Base-by-base conservation (phyloP, 2,113 vertebrate species). In the Catharus bicknelli region DNA sequence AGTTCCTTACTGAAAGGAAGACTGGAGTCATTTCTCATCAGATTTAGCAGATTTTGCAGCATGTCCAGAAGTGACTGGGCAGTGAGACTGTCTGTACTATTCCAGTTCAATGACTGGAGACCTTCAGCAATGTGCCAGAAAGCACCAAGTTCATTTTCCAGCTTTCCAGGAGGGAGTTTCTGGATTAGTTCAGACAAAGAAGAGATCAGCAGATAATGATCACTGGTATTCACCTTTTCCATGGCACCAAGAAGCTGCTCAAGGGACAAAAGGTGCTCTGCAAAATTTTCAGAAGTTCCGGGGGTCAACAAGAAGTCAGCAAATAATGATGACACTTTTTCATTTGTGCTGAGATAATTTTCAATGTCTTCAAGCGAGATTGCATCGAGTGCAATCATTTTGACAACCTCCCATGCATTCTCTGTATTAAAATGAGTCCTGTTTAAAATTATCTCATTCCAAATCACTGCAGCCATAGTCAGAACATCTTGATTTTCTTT, bases 331-430 rank as follows among this genome's bases (percentile, higher is more conserved):
- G 83, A 83, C 26, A 88, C 21, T 34, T 95, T 42, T 57, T 94
- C 83, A 53, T 69, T 73, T 83, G 61, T 48, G 57, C 50, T 47
- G 53, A 96, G 80, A 43, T 93, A 88, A 67, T 86, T 90, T 72
- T 73, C 88, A 36, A n/a, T 30, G 26, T 90, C 87, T 92, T 94
- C 90, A 86, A 91, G 82, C 0, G 38, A 66, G 48, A 91, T 0
- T 53, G 62, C 53, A 38, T 59, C 34, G 29, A 93, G 69, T 59
- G 78, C 63, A 80, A 92, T 64, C 83, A 55, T 95, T 96, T 92
- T 96, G 34, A 95, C 72, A 85, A 69, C 54, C 77, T 96, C 88
- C 96, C 94, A 95, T 54, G 78, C 42, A 59, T 89, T 85, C 85
- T 91, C 84, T 69, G 59, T 45, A 67, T 69, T 92, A 78, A 95